Evolutionary conservation across 2,888 invertebrate genomes (phyloP).

Genomic region (Phyllotreta cruciferae): DNA sequence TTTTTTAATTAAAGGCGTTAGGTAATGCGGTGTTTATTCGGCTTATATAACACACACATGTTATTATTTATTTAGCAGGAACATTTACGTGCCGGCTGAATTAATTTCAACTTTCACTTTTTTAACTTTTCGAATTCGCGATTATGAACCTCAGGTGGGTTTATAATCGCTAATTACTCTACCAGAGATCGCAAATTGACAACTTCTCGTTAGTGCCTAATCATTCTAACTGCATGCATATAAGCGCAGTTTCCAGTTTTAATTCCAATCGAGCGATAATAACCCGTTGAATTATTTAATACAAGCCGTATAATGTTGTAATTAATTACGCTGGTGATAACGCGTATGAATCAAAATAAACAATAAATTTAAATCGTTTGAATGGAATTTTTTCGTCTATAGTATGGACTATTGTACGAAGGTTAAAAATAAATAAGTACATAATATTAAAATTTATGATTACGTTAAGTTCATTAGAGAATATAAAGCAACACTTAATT

Average conservation of each 20-base stretch:
- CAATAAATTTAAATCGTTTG: too few relatives aligned
- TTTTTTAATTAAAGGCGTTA: slow-evolving; percentile 30
- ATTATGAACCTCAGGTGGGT: slow-evolving; percentile 29
- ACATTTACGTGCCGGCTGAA: slow-evolving; percentile 30
- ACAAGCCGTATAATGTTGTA: too few relatives aligned
- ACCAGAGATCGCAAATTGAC: slow-evolving; percentile 8
- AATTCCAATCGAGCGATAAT: not conserved
- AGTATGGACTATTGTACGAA: too few relatives aligned
- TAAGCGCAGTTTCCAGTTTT: not conserved
- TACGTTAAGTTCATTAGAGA: too few relatives aligned
- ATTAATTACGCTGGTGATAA: too few relatives aligned
- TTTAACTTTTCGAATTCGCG: slow-evolving; percentile 36
- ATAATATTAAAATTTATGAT: too few relatives aligned
- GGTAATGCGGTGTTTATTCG: slow-evolving; percentile 26
- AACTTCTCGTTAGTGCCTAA: not conserved
- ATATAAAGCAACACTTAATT: too few relatives aligned
- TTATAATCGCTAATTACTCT: slow-evolving; percentile 1
- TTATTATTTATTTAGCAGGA: slow-evolving; percentile 29
- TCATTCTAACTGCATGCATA: not conserved
- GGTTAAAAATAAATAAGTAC: too few relatives aligned
- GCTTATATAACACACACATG: slow-evolving; percentile 32
- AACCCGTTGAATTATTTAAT: too few relatives aligned
- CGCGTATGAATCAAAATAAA: too few relatives aligned
- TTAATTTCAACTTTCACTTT: slow-evolving; percentile 40
- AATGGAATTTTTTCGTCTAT: too few relatives aligned